A percentile compares a stretch with the other conserved stretches of the same genome.
Evolutionary conservation across 2,888 invertebrate genomes (phyloP).

Genomic region (Sarcophaga caerulescens): DNA sequence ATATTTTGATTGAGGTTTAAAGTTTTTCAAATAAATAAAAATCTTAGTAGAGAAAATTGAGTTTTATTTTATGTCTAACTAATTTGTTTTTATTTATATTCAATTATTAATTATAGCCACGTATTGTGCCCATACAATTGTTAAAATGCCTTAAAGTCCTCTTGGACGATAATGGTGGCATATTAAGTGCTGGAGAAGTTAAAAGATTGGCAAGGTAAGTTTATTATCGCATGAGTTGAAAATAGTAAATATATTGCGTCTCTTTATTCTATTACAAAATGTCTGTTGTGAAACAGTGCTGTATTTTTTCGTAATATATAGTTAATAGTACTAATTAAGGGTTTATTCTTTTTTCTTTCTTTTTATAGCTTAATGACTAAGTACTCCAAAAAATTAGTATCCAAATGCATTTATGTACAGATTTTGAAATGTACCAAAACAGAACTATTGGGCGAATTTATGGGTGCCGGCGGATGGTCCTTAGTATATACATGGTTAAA

Average conservation of each 20-base stretch:
- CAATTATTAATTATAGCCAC: constrained; percentile 86
- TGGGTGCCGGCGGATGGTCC: constrained; percentile 96
- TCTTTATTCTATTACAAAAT: constrained; percentile 51
- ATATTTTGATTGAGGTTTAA: background rate
- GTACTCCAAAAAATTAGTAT: constrained; percentile 96
- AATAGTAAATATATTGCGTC: no score
- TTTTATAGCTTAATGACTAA: constrained; percentile 95
- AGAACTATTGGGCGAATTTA: constrained; percentile 92
- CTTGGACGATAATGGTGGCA: constrained; percentile 91
- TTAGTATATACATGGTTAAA: constrained; percentile 94
- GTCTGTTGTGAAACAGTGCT: constrained; percentile 30
- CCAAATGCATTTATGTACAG: constrained; percentile 96
- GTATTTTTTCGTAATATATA: constrained; percentile 15
- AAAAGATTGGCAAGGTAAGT: constrained; percentile 92
- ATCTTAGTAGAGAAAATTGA: background rate
- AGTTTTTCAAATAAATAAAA: constrained; percentile 15
- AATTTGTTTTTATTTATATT: constrained; percentile 71
- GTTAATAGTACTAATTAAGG: background rate
- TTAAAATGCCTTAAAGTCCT: constrained; percentile 94
- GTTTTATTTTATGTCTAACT: constrained; percentile 44
- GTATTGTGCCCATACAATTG: constrained; percentile 94
- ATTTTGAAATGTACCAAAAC: constrained; percentile 93
- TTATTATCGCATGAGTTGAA: constrained; percentile 70
- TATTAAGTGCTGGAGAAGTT: constrained; percentile 93
- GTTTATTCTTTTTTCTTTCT: constrained; percentile 63